Base-by-base conservation (phyloP, 2,113 vertebrate species). In the Callaeas wilsoni region DNA sequence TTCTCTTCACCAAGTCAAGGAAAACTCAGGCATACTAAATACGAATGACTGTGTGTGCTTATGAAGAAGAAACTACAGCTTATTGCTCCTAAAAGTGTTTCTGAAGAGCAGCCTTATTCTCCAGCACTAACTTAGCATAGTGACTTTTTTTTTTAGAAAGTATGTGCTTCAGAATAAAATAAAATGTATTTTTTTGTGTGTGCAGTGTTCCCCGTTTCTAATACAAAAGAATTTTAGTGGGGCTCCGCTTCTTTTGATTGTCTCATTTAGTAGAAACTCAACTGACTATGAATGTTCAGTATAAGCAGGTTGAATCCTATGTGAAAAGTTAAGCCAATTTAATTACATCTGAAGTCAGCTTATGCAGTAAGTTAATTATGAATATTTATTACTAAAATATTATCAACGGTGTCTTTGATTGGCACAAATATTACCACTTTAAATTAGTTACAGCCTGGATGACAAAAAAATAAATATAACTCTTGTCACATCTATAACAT, bases 351-450 rank as follows among this genome's bases (percentile, higher is more conserved):
- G 19, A 90, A 91, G 53, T 64, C 76, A 82, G 55, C 37, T 78
- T 90, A 30, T 39, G 12, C 56, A 57, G 37, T 60, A 52, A 93
- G 77, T 75, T 95, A 81, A 86, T 94, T 87, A 93, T 64, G 57
- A 96, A 92, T 90, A 81, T 83, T 96, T 84, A 81, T 92, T 92
- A 44, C 25, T 81, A 53, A 95, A 87, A 52, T 77, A 56, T 69
- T 74, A 64, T 71, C 44, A 71, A 15, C 0, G 4, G 7, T 44
- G 30, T 67, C 44, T 89, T 88, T 96, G 90, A 90, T 65, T 86
- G 89, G 49, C 73, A 87, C 30, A 35, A 87, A 68, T 30, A 39
- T 85, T 91, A 87, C 84, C 27, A 78, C 50, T 83, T 90, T 33
- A 80, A 81, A 91, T 94, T 93, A 71, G 67, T 87, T 81, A 60